Percentiles rank a stretch among this genome's conserved stretches.
phyloP scores from a whole-genome alignment of 2,888 invertebrate species.

The Platycheirus albimanus region DNA sequence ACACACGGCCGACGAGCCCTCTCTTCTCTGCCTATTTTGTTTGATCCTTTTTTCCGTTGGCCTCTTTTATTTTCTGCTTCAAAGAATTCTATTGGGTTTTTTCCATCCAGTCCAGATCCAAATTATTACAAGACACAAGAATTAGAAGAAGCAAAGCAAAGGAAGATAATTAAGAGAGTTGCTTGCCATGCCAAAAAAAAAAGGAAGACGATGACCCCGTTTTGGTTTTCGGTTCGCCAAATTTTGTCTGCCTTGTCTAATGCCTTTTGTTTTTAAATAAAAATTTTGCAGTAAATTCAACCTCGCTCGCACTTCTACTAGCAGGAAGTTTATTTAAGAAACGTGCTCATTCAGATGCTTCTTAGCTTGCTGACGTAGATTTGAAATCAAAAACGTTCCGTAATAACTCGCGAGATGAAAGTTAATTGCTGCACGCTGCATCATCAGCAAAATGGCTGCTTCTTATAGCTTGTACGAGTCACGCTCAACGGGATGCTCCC shows the following conservation, averaged over 20 bases:
- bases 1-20: too few relatives aligned
- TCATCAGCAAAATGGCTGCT: conserved; percentile 22
- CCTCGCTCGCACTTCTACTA: too few relatives aligned
- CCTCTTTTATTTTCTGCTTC: background rate
- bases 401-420: conserved; percentile 6
- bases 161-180: conserved; percentile 41
- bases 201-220: conserved; percentile 24
- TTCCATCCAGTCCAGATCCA: too few relatives aligned
- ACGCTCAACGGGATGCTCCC: conserved; percentile 4
- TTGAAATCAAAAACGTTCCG: conserved; percentile 7
- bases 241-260: conserved; percentile 40
- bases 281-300: conserved; percentile 17
- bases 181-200: background rate
- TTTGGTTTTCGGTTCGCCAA: conserved; percentile 11
- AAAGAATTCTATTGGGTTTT: conserved; percentile 20
- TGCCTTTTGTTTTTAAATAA: background rate
- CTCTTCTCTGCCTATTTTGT: background rate
- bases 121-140: too few relatives aligned
- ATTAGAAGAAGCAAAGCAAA: conserved; percentile 13
- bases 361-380: conserved; percentile 43
- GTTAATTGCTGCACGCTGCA: conserved; percentile 33
- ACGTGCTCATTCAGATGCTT: conserved; percentile 37
- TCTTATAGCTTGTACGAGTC: too few relatives aligned
- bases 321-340: conserved; percentile 57
- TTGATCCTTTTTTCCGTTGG: conserved; percentile 21